Evolutionary conservation across 2,888 invertebrate species (phyloP).

Genomic region (Drosophila aldrichi): DNA sequence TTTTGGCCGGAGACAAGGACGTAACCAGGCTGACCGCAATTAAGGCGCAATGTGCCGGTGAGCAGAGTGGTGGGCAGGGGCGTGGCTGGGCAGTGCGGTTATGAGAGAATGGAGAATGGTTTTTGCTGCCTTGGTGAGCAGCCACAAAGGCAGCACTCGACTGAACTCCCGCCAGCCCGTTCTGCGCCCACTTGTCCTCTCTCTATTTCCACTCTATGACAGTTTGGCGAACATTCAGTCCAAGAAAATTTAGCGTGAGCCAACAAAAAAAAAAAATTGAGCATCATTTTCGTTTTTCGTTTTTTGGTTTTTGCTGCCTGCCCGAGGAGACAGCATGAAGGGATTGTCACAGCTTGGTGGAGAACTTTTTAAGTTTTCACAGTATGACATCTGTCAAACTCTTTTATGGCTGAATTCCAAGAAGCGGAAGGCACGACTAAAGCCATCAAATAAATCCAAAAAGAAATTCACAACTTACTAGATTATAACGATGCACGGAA

Average conservation of each 20-base stretch:
- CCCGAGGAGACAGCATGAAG: constrained; percentile 20
- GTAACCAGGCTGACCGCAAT: constrained; percentile 73
- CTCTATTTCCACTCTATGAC: constrained; percentile 33
- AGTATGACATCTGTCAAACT: constrained; percentile 57
- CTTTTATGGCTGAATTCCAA: constrained; percentile 12
- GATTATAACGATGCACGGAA: background rate
- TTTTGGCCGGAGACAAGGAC: constrained; percentile 61
- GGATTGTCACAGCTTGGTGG: constrained; percentile 35
- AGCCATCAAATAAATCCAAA: background rate
- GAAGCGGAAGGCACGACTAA: constrained; percentile 1
- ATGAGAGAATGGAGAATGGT: constrained; percentile 31
- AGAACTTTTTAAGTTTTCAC: constrained; percentile 32
- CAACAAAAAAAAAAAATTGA: constrained; percentile 42
- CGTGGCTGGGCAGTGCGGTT: constrained; percentile 11
- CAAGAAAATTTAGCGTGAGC: constrained; percentile 69
- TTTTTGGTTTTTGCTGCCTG: constrained; percentile 33
- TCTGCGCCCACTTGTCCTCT: background rate
- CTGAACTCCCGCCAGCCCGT: background rate
- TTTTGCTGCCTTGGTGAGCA: constrained; percentile 55
- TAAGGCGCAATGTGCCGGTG: constrained; percentile 63
- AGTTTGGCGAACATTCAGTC: constrained; percentile 67
- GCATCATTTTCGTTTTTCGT: constrained; percentile 8
- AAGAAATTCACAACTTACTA: background rate
- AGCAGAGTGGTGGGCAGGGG: background rate
- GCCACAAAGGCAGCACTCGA: constrained; percentile 39